Percentiles rank a stretch among this genome's conserved stretches.
These are phyloP conservation scores for Siniperca chuatsi DNA, from an alignment of 2,113 vertebrate species.

Conservation along the genomic window DNA sequence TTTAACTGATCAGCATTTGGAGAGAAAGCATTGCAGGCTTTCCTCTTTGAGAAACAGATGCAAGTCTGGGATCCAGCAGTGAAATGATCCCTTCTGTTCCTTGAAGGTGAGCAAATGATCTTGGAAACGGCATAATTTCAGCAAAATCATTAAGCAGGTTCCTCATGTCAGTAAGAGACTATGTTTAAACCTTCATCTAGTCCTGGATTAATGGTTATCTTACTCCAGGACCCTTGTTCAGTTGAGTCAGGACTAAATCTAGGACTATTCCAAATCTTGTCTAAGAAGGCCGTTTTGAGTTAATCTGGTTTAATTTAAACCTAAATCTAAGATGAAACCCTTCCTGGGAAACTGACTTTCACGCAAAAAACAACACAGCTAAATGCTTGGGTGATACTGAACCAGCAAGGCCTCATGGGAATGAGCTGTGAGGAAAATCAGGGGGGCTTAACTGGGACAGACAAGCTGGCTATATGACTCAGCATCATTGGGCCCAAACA, in stretches of 20 bases:
- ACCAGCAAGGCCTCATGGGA: constrained; percentile 13
- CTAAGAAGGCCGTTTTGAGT: background rate
- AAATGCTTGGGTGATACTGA: background rate
- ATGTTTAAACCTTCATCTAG: background rate
- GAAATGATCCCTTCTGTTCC: background rate
- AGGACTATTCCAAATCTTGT: background rate
- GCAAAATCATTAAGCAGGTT: background rate
- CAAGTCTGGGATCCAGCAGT: background rate
- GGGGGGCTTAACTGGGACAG: constrained; percentile 61
- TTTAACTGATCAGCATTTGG: background rate
- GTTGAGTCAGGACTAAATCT: background rate
- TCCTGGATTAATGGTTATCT: background rate
- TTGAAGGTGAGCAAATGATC: background rate
- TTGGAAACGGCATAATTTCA: background rate
- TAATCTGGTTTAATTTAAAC: background rate
- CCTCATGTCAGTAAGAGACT: background rate
- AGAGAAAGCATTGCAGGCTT: background rate
- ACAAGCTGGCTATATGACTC: constrained; percentile 61
- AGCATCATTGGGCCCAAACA: constrained; percentile 74
- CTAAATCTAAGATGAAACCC: background rate
- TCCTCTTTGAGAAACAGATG: background rate
- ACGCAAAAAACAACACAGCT: background rate
- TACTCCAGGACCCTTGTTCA: background rate
- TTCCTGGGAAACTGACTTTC: background rate
- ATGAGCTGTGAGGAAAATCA: constrained; percentile 29